Conservation (phyloP, 2,113 vertebrate species). For the Perca schrenkii region DNA sequence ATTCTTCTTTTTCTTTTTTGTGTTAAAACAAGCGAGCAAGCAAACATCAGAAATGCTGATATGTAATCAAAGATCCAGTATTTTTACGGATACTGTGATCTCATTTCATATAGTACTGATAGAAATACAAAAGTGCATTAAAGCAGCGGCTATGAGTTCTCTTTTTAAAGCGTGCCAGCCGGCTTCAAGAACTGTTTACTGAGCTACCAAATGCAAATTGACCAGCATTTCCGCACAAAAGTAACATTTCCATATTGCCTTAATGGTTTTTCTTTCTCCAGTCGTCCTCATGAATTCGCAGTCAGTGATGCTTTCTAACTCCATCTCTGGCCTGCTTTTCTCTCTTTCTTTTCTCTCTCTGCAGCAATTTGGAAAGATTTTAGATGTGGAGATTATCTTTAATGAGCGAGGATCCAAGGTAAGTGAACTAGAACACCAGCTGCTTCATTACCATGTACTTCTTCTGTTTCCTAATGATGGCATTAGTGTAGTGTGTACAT, state of each 20-base stretch:
- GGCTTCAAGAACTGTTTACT: slow-evolving; percentile 60
- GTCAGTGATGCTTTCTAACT: slow-evolving; percentile 65
- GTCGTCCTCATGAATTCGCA: slow-evolving; percentile 56
- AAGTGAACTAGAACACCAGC: slow-evolving; percentile 83
- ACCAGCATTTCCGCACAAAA: slow-evolving; percentile 68
- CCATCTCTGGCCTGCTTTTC: slow-evolving; percentile 51
- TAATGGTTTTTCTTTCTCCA: slow-evolving; percentile 66
- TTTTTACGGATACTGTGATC: slow-evolving; percentile 40
- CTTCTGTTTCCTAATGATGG: slow-evolving; percentile 79
- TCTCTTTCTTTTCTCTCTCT: slow-evolving; percentile 69
- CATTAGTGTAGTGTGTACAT: slow-evolving; percentile 75
- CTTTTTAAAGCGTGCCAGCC: slow-evolving; percentile 29
- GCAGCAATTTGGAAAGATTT: slow-evolving; percentile 99
- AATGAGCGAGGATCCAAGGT: slow-evolving; percentile 99
- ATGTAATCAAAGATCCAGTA: slow-evolving; percentile 30
- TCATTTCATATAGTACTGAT: slow-evolving; percentile 7
- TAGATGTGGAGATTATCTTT: slow-evolving; percentile 99
- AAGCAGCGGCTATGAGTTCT: slow-evolving; percentile 25
- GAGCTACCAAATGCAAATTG: slow-evolving; percentile 74
- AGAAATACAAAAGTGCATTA: not conserved
- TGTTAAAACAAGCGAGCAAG: slow-evolving; percentile 20
- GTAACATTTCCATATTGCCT: slow-evolving; percentile 74
- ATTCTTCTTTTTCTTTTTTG: not conserved
- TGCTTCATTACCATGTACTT: slow-evolving; percentile 77
- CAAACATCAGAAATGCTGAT: slow-evolving; percentile 20